Base-by-base conservation (phyloP, 2,888 invertebrate genomes). In the Coenonympha glycerion region DNA sequence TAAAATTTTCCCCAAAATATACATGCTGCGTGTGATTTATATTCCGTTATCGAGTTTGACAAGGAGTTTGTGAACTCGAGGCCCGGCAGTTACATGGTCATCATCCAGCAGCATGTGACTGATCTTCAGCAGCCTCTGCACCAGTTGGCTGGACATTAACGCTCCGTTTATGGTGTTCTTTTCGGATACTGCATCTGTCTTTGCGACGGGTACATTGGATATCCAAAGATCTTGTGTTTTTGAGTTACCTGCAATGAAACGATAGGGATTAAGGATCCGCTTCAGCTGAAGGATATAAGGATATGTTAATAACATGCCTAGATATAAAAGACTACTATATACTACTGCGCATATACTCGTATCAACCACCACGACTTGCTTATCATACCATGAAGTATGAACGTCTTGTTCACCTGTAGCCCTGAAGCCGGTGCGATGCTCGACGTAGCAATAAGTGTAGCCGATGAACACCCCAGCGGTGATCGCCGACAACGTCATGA, bases 361-460 rank as follows among this genome's bases (percentile, higher is more conserved):
- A 69, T 62, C 56, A 74, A 52, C 71, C 73, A 71, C 21, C 64
- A 68, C 11, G 76, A 73, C 44, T 74, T 75, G 26, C 79, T 80
- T n/a, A n/a, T n/a, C n/a, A n/a, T n/a, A n/a, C n/a, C n/a, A n/a
- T n/a, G n/a, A n/a, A n/a, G n/a, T n/a, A n/a, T n/a, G n/a, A n/a
- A n/a, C n/a, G n/a, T n/a, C n/a, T n/a, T n/a, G n/a, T 15, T 48
- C 36, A 62, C 60, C 57, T 49, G 51, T 5, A 30, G 30, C 22
- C 36, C 41, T 53, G 3, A 56, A 48, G 13, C 64, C 66, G 13
- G 62, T 60, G 42, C 67, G 65, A 54, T 79, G 71, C 53, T 81
- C 81, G n/a, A 82, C 61, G 58, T 80, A 82, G 60, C 81, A 84
- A 61, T 78, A 82, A 3, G 77, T 77, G 61, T 82, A 83, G 1